Evolutionary conservation across 2,113 vertebrate species (phyloP).

Genomic region (Oreochromis aureus): DNA sequence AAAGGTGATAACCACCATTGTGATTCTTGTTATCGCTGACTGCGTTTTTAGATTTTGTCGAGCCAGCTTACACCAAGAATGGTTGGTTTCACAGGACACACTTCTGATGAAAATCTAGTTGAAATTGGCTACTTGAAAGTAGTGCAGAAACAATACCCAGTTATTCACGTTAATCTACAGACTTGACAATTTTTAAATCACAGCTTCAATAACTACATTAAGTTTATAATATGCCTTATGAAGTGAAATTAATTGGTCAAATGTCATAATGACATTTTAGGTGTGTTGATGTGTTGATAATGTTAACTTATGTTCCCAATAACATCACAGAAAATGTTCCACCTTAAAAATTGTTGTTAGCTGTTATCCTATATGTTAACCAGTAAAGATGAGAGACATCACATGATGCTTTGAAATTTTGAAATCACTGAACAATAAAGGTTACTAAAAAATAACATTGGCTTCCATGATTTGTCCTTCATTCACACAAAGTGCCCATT

Average conservation of each 20-base stretch:
- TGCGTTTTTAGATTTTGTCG: not conserved
- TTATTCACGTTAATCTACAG: not conserved
- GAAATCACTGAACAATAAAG: not conserved
- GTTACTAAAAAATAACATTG: not conserved
- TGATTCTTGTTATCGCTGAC: not conserved
- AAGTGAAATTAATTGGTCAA: not conserved
- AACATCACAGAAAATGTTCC: not conserved
- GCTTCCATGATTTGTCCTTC: not conserved
- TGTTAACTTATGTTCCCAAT: not conserved
- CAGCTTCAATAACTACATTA: not conserved
- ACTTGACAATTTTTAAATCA: not conserved
- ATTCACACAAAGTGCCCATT: not conserved
- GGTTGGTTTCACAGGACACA: not conserved
- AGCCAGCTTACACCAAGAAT: not conserved
- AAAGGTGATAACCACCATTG: not conserved
- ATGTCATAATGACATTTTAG: not conserved
- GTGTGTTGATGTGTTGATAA: not conserved
- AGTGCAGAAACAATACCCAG: not conserved
- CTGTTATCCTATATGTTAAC: not conserved
- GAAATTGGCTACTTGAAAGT: not conserved
- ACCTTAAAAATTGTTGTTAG: not conserved
- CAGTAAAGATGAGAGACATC: not conserved
- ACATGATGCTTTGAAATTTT: not conserved
- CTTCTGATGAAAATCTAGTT: not conserved
- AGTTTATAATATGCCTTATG: not conserved